Percentiles rank a stretch among this genome's conserved stretches.
Evolutionary conservation across 2,113 vertebrate genomes (phyloP).

Genomic region (Stegostoma tigrinum): DNA sequence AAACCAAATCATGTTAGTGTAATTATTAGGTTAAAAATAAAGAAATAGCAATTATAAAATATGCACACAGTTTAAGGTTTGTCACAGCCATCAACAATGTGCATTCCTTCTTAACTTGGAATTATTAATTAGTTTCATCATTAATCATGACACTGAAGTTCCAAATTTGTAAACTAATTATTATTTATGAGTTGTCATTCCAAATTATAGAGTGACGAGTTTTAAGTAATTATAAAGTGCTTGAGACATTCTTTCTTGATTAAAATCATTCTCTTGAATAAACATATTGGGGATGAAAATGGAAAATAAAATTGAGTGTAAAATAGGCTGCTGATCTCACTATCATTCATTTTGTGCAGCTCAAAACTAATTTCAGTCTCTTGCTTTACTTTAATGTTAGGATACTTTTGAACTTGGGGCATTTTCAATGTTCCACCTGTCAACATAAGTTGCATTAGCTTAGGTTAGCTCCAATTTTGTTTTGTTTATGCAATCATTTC

Average conservation of each 20-base stretch:
- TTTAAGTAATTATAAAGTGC: neutral
- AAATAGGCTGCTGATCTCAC: neutral
- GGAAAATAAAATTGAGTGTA: neutral
- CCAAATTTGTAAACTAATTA: neutral
- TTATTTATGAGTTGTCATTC: neutral
- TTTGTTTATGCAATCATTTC: neutral
- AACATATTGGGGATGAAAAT: neutral
- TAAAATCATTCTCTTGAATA: constrained; percentile 1
- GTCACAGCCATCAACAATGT: neutral
- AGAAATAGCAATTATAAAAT: neutral
- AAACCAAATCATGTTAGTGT: neutral
- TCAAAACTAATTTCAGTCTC: neutral
- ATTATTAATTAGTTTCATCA: neutral
- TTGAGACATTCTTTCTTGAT: neutral
- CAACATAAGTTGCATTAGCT: neutral
- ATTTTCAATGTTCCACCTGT: neutral
- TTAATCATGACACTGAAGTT: neutral
- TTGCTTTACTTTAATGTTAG: neutral
- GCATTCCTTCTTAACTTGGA: neutral
- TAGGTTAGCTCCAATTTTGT: neutral
- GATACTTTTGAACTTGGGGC: neutral
- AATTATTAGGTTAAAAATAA: neutral
- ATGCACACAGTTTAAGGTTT: neutral
- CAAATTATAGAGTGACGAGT: neutral
- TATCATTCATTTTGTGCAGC: neutral